These are phyloP conservation scores for Tympanoctomys barrerae DNA, from an alignment of 2,797 vertebrate genomes.

Conservation along the genomic window DNA sequence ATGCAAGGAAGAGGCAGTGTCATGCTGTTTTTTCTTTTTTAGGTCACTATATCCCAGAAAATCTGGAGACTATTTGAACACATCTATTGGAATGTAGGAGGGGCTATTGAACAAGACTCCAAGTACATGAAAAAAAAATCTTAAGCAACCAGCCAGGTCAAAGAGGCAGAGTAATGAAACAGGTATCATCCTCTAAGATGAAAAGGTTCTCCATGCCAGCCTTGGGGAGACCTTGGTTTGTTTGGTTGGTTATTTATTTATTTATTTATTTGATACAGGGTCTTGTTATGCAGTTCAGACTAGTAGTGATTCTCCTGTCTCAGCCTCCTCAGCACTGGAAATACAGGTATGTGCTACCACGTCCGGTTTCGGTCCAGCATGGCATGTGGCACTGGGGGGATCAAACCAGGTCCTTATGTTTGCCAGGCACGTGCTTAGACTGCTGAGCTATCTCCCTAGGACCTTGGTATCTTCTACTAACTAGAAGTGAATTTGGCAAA, in stretches of 20 bases:
- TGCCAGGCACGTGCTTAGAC: no score
- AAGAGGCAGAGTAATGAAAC: neutral
- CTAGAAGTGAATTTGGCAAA: constrained; percentile 26
- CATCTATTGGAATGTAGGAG: neutral
- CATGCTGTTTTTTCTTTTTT: neutral
- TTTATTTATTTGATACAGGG: no score
- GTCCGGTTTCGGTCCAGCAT: no score
- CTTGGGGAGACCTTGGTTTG: neutral
- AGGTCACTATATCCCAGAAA: constrained; percentile 9
- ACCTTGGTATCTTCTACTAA: neutral
- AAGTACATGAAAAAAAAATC: neutral
- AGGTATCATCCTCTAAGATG: neutral
- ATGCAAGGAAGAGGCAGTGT: neutral
- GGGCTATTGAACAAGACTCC: neutral
- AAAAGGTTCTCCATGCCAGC: neutral
- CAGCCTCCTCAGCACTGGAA: no score
- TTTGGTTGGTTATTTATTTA: no score
- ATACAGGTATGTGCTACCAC: no score
- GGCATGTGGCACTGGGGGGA: no score
- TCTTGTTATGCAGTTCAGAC: no score
- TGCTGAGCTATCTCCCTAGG: no score
- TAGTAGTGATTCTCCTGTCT: no score
- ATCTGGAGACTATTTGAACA: neutral
- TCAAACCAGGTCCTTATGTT: no score
- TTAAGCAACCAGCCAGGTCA: neutral